Evolutionary conservation across 2,113 vertebrate genomes (phyloP), one percentile per base, ranked within the genome.

Genomic region (Hemiprocne comata): DNA sequence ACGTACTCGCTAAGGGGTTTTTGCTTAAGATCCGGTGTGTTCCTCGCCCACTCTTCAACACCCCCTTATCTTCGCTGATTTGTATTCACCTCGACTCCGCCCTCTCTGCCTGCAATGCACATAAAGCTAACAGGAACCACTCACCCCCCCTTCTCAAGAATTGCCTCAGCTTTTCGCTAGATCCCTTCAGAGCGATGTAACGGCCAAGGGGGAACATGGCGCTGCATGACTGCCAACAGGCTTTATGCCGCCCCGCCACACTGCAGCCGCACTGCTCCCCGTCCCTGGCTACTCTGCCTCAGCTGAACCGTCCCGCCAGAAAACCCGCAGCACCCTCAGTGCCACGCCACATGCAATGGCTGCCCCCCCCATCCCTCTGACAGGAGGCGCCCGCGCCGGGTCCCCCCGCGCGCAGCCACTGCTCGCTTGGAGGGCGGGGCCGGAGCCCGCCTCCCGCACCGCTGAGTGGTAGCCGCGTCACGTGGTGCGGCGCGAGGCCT

Each of bases 141-240:
- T 28, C 12, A 1, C 61, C 33, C 10, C 0, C 18, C 44, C 61
- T 38, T 16, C 44, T 13, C 20, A 6, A 5, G 1, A 7, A 25
- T 3, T 8, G 11, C 36, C 60, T 31, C 42, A 26, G 25, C 31
- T 29, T 29, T 11, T 1, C 2, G 24, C 19, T 5, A 11, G 34
- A 20, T 8, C 44, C 18, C 13, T 11, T 6, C 23, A 0, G 3
- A 44, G 17, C 5, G 13, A 9, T 23, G 11, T 7, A 1, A 7
- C 24, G 11, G 1, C 4, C 9, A 21, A 13, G 20, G 8, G 26
- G 1, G 46, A 19, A 24, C 25, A 8, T 1, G 44, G 12, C 3
- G 5, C 84, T 9, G 20, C 19, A 0, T 5, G 2, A 4, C 29
- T 2, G 0, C 2, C 6, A 12, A 7, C 1, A 2, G 4, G 2